Evolutionary conservation across 2,113 vertebrate genomes (phyloP).

Genomic region (Clarias batrachus): DNA sequence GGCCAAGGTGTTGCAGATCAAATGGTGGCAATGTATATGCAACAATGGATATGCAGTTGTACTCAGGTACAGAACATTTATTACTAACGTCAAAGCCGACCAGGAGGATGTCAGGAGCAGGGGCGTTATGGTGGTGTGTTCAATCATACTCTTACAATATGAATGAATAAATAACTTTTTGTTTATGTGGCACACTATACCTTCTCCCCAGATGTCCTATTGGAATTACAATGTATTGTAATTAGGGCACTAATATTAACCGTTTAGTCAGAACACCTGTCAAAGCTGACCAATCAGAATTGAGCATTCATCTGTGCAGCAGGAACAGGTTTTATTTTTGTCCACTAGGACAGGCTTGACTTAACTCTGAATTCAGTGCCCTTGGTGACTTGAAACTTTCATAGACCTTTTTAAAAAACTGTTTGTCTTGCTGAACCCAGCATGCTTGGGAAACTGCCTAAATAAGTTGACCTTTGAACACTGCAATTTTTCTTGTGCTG

Average conservation of each 20-base stretch:
- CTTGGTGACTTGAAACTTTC: slow-evolving; percentile 19
- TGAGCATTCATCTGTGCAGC: neutral
- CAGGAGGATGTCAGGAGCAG: no score
- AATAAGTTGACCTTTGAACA: slow-evolving; percentile 16
- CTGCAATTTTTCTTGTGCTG: slow-evolving; percentile 3
- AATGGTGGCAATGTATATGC: neutral
- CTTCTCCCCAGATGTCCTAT: neutral
- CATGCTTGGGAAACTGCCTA: neutral
- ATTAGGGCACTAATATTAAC: neutral
- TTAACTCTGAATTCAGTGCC: neutral
- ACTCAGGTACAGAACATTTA: no score
- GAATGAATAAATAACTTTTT: neutral
- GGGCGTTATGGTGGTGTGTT: no score
- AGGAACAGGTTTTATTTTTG: no score
- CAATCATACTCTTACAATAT: neutral
- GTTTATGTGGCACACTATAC: neutral
- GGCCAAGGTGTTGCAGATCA: no score
- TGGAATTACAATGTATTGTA: neutral
- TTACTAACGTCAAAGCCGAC: no score
- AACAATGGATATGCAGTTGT: neutral
- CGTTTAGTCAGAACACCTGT: neutral
- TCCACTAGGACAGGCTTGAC: neutral
- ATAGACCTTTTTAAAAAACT: neutral
- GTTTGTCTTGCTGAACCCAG: slow-evolving; percentile 14
- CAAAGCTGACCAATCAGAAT: slow-evolving; percentile 1